phyloP scores from a whole-genome alignment of 2,888 invertebrate genomes.

The Sialis fuliginosa region DNA sequence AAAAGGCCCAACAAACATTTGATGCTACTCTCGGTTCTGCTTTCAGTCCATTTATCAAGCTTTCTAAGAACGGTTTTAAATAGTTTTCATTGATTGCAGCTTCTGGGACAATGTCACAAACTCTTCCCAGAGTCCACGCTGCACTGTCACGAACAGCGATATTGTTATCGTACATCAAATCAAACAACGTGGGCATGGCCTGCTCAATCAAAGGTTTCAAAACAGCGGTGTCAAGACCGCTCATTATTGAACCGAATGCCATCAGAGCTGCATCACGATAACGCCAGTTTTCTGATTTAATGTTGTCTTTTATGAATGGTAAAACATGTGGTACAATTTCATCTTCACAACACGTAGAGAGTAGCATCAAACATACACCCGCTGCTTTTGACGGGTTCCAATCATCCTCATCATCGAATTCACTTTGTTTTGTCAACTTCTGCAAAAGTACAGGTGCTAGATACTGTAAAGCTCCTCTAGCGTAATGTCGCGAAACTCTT shows the following conservation, averaged over 20 bases:
- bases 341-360: constrained; percentile 95
- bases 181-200: constrained; percentile 90
- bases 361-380: constrained; percentile 93
- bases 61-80: constrained; percentile 62
- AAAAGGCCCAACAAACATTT: constrained; percentile 99
- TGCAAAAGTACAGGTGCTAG: constrained; percentile 87
- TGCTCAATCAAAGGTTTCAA: constrained; percentile 89
- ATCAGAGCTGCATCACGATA: constrained; percentile 92
- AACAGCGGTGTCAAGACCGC: constrained; percentile 74
- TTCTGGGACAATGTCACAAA: constrained; percentile 93
- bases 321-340: constrained; percentile 89
- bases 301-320: constrained; percentile 91
- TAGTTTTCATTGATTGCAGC: constrained; percentile 79
- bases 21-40: constrained; percentile 93
- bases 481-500: constrained; percentile 87
- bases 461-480: constrained; percentile 92
- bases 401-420: constrained; percentile 94
- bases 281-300: constrained; percentile 84
- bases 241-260: constrained; percentile 36
- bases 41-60: constrained; percentile 69
- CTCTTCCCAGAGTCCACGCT: constrained; percentile 95
- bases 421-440: constrained; percentile 90
- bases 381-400: constrained; percentile 99
- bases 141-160: constrained; percentile 93
- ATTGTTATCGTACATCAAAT: constrained; percentile 83